Percentiles rank a stretch among this genome's conserved stretches.
These are phyloP conservation scores for Acholoe squamosa DNA, from an alignment of 2,888 invertebrate species.

Conservation along the genomic window DNA sequence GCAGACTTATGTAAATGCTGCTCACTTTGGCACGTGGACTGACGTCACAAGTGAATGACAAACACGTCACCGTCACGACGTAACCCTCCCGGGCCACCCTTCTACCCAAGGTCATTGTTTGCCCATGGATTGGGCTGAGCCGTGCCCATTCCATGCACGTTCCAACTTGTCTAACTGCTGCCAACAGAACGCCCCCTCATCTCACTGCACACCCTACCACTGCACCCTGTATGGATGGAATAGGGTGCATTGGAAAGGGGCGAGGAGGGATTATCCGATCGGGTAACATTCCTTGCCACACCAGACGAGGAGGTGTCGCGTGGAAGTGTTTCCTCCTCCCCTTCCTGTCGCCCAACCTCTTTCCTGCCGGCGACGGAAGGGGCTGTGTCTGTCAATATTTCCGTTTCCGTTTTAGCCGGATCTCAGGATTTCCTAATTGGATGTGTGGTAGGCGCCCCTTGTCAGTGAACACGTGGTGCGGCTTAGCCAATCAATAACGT, in stretches of 20 bases:
- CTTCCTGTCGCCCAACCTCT: background rate
- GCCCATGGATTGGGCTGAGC: constrained; percentile 1
- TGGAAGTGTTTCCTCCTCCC: constrained; percentile 45
- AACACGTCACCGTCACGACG: background rate
- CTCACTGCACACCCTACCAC: background rate
- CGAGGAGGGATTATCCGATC: constrained; percentile 37
- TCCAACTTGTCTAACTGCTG: background rate
- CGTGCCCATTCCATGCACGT: background rate
- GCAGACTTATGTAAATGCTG: constrained; percentile 4
- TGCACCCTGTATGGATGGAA: background rate
- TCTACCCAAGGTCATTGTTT: constrained; percentile 44
- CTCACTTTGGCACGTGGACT: background rate
- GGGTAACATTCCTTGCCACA: constrained; percentile 37
- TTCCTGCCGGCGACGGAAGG: constrained; percentile 11
- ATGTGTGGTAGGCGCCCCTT: background rate
- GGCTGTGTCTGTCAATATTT: constrained; percentile 31
- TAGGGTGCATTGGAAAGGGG: background rate
- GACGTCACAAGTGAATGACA: constrained; percentile 34
- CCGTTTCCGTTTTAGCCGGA: constrained; percentile 51
- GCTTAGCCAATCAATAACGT: constrained; percentile 40
- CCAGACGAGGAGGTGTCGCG: constrained; percentile 48
- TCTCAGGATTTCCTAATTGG: constrained; percentile 57
- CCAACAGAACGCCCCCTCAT: background rate
- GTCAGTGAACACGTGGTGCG: constrained; percentile 17
- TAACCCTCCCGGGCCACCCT: background rate